Conservation (phyloP, 2,113 vertebrate genomes). For the Rhinolophus sinicus region DNA sequence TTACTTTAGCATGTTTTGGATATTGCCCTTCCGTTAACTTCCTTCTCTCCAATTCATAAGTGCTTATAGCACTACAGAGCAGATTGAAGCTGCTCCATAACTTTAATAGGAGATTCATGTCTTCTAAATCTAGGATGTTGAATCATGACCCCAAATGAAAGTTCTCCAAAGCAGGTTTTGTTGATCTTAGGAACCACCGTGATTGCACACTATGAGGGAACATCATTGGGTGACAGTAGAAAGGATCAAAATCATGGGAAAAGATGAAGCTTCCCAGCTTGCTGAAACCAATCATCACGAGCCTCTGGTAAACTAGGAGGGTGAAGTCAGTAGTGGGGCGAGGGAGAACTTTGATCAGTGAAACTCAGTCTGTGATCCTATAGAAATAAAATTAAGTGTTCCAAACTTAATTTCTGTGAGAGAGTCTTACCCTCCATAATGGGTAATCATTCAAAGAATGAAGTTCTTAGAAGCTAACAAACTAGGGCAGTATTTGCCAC, state of each 20-base stretch:
- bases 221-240: background rate
- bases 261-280: background rate
- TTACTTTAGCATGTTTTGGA: background rate
- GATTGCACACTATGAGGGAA: background rate
- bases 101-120: background rate
- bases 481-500: background rate
- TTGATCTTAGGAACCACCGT: background rate
- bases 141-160: background rate
- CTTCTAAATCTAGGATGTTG: background rate
- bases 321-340: background rate
- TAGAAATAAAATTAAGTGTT: conserved; percentile 51
- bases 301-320: background rate
- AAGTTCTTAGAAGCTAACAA: background rate
- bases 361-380: background rate
- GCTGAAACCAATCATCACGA: background rate
- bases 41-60: background rate
- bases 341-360: background rate
- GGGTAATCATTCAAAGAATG: conserved; percentile 29
- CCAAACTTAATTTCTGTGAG: conserved; percentile 25
- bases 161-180: background rate
- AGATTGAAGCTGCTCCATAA: background rate
- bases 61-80: background rate
- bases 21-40: background rate
- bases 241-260: background rate
- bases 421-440: background rate